A percentile compares a stretch with the other conserved stretches of the same genome.
phyloP scores from a whole-genome alignment of 2,113 vertebrate species.

The Halcyon senegalensis region DNA sequence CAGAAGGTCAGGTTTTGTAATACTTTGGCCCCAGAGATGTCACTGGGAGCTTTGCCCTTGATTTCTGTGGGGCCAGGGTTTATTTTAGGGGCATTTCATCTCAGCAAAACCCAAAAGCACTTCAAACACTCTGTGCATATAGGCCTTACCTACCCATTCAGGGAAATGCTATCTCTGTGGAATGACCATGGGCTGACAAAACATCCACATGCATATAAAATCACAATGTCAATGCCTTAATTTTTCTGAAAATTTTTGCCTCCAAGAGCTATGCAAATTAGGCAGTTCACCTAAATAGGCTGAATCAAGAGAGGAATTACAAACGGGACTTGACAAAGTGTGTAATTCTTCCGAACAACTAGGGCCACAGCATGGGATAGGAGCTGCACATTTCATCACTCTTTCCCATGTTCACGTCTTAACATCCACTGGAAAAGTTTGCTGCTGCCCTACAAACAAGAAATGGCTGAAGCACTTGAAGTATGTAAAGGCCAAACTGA shows the following conservation, averaged over 20 bases:
- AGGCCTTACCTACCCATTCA: not conserved
- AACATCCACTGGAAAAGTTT: not conserved
- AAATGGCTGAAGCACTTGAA: not conserved
- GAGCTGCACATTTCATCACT: not conserved
- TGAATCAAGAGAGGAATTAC: not conserved
- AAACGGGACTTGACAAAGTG: not conserved
- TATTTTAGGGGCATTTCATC: not conserved
- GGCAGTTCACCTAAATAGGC: not conserved
- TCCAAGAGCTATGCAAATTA: constrained; percentile 1
- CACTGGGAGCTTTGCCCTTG: not conserved
- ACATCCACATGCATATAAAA: constrained; percentile 3
- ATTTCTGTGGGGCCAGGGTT: not conserved
- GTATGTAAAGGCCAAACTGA: not conserved
- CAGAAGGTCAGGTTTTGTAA: not conserved
- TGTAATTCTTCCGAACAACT: not conserved
- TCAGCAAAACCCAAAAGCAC: not conserved
- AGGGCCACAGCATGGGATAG: not conserved
- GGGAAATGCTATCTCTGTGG: not conserved
- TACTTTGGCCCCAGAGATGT: not conserved
- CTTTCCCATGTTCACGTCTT: not conserved
- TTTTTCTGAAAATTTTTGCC: not conserved
- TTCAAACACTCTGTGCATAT: not conserved
- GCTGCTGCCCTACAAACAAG: not conserved
- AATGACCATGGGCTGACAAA: not conserved
- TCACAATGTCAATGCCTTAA: not conserved